A percentile compares a stretch with the other conserved stretches of the same genome.
Evolutionary conservation across 2,113 vertebrate species (phyloP).

Genomic region (Tiliqua scincoides): DNA sequence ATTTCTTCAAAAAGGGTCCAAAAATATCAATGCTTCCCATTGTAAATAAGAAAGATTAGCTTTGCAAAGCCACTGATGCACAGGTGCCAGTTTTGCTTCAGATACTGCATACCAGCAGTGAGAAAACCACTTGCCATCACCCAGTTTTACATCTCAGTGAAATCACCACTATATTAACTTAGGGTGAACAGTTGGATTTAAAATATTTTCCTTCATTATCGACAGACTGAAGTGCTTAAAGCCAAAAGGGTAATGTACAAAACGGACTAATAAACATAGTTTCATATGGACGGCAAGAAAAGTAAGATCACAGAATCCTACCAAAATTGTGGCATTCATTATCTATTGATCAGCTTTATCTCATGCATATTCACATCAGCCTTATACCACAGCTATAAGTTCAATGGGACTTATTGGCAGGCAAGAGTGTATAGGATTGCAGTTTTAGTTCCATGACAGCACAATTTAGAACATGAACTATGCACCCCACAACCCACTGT

Average conservation of each 20-base stretch:
- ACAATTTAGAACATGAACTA: too few species aligned
- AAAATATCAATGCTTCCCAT: slow-evolving; percentile 10
- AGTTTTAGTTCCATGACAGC: too few species aligned
- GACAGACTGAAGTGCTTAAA: not conserved
- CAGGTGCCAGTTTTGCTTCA: slow-evolving; percentile 16
- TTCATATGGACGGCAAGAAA: not conserved
- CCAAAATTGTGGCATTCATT: not conserved
- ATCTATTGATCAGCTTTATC: not conserved
- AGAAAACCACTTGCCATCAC: slow-evolving; percentile 13
- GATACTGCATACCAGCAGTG: not conserved
- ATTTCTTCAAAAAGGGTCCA: slow-evolving; percentile 1
- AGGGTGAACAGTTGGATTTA: not conserved
- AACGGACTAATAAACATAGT: not conserved
- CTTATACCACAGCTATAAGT: too few species aligned
- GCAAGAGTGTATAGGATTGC: too few species aligned
- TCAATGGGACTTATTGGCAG: too few species aligned
- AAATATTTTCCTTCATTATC: not conserved
- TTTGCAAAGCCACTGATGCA: slow-evolving; percentile 10
- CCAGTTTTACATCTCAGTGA: slow-evolving; percentile 13
- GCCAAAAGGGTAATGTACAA: not conserved
- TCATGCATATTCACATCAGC: not conserved
- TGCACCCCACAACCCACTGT: too few species aligned
- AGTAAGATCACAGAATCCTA: not conserved
- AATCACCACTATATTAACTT: slow-evolving; percentile 7
- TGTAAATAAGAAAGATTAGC: slow-evolving; percentile 17